Percentiles rank a stretch among this genome's conserved stretches.
phyloP scores from a whole-genome alignment of 2,113 vertebrate species.

The Stegastes partitus region DNA sequence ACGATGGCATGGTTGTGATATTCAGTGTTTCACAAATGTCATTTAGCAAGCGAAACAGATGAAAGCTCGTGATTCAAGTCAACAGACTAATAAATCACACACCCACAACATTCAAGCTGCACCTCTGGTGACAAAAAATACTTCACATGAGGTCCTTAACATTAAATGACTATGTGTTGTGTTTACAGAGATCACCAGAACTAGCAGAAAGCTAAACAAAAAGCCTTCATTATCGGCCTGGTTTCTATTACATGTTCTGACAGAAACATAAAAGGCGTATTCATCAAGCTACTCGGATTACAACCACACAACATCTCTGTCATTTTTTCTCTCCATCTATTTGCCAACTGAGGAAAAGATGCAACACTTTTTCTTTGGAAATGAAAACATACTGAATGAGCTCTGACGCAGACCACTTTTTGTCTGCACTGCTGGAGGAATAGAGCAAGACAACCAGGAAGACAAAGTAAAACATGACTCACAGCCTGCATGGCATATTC shows the following conservation, averaged over 20 bases:
- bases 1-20: not conserved
- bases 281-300: conserved; percentile 1
- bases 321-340: conserved; percentile 17
- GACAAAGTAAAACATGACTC: conserved; percentile 52
- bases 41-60: not conserved
- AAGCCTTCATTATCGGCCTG: conserved; percentile 4
- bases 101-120: not conserved
- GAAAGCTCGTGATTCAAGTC: not conserved
- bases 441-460: not conserved
- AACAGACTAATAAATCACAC: conserved; percentile 23
- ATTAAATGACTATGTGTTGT: not conserved
- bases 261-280: too few relatives aligned
- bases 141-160: not conserved
- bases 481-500: conserved; percentile 75
- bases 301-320: conserved; percentile 7
- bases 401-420: not conserved
- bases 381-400: not conserved
- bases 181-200: not conserved
- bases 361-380: not conserved
- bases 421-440: not conserved
- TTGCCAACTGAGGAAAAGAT: not conserved
- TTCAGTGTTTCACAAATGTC: not conserved
- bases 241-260: not conserved
- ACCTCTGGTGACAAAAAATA: conserved; percentile 6
- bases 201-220: conserved; percentile 4